These are phyloP conservation scores for Batillaria attramentaria DNA, from an alignment of 1,140 invertebrate genomes.

Conservation along the genomic window DNA sequence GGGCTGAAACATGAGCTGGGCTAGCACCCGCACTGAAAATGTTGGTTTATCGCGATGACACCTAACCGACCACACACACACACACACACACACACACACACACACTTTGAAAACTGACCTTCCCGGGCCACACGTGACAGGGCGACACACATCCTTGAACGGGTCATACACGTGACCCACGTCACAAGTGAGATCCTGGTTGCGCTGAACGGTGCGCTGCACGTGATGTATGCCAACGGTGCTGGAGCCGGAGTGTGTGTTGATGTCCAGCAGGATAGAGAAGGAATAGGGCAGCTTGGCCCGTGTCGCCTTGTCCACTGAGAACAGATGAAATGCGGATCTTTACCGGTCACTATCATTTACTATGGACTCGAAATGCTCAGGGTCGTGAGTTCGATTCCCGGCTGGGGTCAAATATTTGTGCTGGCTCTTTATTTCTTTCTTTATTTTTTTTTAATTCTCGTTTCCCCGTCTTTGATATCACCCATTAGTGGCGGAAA, in stretches of 20 bases:
- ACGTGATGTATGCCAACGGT: constrained; percentile 19
- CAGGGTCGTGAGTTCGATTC: no score
- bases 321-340: no score
- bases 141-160: constrained; percentile 44
- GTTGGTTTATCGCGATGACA: no score
- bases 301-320: neutral
- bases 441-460: no score
- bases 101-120: constrained; percentile 1
- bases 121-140: constrained; percentile 35
- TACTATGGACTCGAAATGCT: no score
- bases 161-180: constrained; percentile 49
- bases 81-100: neutral
- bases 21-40: no score
- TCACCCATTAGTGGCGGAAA: no score
- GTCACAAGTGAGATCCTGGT: constrained; percentile 33
- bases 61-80: neutral
- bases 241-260: constrained; percentile 23
- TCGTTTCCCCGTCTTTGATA: no score
- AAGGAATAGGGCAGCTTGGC: constrained; percentile 32
- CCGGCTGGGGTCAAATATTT: no score
- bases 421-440: no score
- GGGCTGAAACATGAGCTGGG: no score
- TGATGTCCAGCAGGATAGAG: constrained; percentile 51
- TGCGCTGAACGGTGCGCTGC: constrained; percentile 3
- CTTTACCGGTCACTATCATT: neutral